Conservation (phyloP, 2,797 vertebrate species). For the Alca torda region DNA sequence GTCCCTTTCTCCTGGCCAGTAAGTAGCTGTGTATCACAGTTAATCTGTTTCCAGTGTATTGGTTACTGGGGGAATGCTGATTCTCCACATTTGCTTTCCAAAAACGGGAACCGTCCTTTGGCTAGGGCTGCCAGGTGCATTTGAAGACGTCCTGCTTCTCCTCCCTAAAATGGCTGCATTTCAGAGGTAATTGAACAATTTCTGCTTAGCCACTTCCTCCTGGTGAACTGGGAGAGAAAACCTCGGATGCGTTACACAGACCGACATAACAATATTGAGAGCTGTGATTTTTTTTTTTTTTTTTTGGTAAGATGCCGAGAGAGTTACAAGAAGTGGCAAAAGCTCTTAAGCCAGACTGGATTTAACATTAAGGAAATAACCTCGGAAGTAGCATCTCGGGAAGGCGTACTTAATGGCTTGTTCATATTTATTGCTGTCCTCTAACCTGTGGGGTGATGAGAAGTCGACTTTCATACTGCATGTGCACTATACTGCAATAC, state of each 20-base stretch:
- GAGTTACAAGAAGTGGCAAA: background rate
- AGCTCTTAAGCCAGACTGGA: background rate
- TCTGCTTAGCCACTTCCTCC: background rate
- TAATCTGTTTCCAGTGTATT: background rate
- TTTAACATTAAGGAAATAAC: background rate
- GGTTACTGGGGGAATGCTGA: background rate
- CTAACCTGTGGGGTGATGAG: background rate
- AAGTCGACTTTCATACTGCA: background rate
- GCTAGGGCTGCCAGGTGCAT: background rate
- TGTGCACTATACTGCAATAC: background rate
- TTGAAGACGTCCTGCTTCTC: background rate
- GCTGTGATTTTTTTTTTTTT: background rate
- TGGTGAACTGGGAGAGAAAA: background rate
- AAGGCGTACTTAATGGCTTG: background rate
- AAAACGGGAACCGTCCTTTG: background rate
- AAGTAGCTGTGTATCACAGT: background rate
- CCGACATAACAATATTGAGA: background rate
- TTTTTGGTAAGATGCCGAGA: accelerated
- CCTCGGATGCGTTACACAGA: background rate
- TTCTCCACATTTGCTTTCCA: background rate
- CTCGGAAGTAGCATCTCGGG: background rate
- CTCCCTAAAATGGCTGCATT: accelerated
- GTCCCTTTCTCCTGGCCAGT: background rate
- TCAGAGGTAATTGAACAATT: background rate
- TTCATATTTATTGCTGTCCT: background rate